These are phyloP conservation scores for Rhabdomys pumilio DNA, from an alignment of 2,797 vertebrate species.

Conservation along the genomic window DNA sequence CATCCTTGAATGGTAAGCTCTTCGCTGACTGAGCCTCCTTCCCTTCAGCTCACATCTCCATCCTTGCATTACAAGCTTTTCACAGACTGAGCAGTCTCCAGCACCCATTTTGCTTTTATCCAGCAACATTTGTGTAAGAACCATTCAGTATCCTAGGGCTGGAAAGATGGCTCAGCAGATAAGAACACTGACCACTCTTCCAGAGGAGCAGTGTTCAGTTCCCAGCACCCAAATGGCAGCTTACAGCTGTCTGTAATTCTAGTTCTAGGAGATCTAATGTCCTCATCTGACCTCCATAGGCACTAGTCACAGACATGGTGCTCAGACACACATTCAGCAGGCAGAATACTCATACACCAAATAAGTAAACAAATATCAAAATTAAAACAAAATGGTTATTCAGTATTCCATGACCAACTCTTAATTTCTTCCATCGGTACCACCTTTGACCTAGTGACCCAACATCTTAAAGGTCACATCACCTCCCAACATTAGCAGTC, in stretches of 20 bases:
- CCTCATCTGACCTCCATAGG: background rate
- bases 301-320: background rate
- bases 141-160: background rate
- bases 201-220: background rate
- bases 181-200: background rate
- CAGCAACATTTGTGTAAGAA: background rate
- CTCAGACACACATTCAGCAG: background rate
- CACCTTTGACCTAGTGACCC: background rate
- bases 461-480: background rate
- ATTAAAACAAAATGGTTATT: background rate
- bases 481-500: background rate
- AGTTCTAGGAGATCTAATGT: background rate
- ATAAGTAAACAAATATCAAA: background rate
- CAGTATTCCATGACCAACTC: background rate
- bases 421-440: background rate
- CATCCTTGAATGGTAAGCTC: background rate
- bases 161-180: background rate
- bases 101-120: background rate
- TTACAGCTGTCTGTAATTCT: background rate
- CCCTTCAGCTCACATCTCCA: too few species aligned
- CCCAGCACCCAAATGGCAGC: too few species aligned
- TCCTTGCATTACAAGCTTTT: background rate
- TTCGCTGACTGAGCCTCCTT: background rate
- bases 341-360: background rate
- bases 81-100: background rate